Conservation (phyloP, 2,888 invertebrate species). For the Limnephilus rhombicus region DNA sequence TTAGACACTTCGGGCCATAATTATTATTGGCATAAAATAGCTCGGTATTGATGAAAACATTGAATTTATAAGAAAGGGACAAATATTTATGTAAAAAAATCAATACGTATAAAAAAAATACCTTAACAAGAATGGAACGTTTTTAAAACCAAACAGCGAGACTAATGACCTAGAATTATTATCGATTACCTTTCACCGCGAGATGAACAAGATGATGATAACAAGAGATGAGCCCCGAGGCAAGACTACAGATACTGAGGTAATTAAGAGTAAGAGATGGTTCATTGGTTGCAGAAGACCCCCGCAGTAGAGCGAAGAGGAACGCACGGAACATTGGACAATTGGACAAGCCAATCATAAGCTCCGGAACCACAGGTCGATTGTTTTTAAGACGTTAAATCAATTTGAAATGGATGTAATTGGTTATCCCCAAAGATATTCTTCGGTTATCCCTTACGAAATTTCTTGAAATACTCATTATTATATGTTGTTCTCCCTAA, state of each 20-base stretch:
- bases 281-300: background rate
- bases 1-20: too few relatives aligned
- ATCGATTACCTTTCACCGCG: background rate
- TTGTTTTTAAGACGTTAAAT: background rate
- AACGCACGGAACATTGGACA: background rate
- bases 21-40: too few relatives aligned
- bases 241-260: background rate
- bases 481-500: background rate
- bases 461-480: background rate
- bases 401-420: background rate
- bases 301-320: background rate
- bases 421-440: background rate
- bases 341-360: background rate
- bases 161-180: background rate
- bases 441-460: background rate
- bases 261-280: background rate
- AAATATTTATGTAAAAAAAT: too few relatives aligned
- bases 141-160: background rate
- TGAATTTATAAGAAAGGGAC: too few relatives aligned
- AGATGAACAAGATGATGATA: background rate
- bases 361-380: background rate
- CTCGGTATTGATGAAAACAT: too few relatives aligned
- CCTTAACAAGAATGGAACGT: background rate
- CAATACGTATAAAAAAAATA: background rate
- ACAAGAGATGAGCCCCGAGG: background rate